Conservation (phyloP, 2,888 invertebrate genomes). For the Drosophila cracens region DNA sequence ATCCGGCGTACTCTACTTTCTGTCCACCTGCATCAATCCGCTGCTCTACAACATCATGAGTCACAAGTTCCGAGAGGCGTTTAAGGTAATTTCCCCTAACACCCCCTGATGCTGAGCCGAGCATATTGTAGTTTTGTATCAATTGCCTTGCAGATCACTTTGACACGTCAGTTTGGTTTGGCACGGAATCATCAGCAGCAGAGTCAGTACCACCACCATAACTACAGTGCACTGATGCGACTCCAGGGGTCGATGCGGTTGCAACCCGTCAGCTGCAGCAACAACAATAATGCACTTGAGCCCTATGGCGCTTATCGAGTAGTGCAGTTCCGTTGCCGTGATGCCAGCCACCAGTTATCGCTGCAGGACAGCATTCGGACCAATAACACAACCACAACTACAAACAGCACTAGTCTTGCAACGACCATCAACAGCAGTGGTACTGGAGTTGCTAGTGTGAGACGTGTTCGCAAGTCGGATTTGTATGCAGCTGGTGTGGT, state of each 20-base stretch:
- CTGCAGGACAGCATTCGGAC: constrained; percentile 84
- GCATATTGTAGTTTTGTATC: not conserved
- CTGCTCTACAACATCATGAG: constrained; percentile 90
- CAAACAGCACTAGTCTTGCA: constrained; percentile 64
- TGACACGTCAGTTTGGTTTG: constrained; percentile 83
- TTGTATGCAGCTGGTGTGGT: constrained; percentile 58
- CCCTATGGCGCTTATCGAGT: constrained; percentile 83
- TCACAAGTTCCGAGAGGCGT: constrained; percentile 89
- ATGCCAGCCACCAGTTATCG: constrained; percentile 83
- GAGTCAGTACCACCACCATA: constrained; percentile 78
- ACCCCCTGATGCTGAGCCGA: not conserved
- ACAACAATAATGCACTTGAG: constrained; percentile 83
- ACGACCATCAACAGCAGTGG: constrained; percentile 18
- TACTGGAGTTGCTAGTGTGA: constrained; percentile 31
- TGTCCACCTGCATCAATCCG: constrained; percentile 90
- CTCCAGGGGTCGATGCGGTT: constrained; percentile 84
- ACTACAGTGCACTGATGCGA: constrained; percentile 83
- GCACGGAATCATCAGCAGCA: constrained; percentile 80
- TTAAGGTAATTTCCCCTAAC: constrained; percentile 86
- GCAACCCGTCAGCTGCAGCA: constrained; percentile 83
- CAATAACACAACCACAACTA: constrained; percentile 80
- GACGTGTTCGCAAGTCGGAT: constrained; percentile 73
- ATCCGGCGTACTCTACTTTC: constrained; percentile 89
- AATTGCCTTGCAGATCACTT: constrained; percentile 74
- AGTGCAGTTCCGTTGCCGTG: constrained; percentile 83